Percentiles rank a stretch among this genome's conserved stretches.
Conservation (phyloP, 2,888 invertebrate genomes). For the Aproaerema taeniolella region DNA sequence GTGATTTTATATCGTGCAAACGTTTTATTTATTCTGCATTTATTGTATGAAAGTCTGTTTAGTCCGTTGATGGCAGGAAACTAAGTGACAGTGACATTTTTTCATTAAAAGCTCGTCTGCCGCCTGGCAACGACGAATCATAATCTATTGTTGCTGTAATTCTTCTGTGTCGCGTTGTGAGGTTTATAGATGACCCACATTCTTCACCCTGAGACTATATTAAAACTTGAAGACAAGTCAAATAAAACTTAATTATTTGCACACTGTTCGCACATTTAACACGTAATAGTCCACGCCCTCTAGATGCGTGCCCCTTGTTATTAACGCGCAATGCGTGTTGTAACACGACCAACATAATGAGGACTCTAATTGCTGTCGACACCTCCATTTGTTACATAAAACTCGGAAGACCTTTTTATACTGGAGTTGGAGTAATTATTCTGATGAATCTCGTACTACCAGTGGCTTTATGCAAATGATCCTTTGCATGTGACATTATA, state of each 20-base stretch:
- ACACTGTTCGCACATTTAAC: conserved; percentile 35
- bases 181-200: conserved; percentile 30
- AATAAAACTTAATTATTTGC: conserved; percentile 33
- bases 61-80: conserved; percentile 42
- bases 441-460: conserved; percentile 30
- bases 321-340: conserved; percentile 36
- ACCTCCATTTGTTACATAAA: conserved; percentile 9
- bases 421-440: conserved; percentile 30
- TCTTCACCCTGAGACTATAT: conserved; percentile 30
- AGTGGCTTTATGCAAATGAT: conserved; percentile 30
- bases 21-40: background rate
- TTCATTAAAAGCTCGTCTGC: conserved; percentile 52
- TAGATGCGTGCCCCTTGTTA: conserved; percentile 37
- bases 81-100: conserved; percentile 46
- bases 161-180: conserved; percentile 27
- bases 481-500: conserved; percentile 27
- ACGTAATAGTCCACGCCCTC: conserved; percentile 35
- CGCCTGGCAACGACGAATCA: conserved; percentile 44
- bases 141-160: conserved; percentile 47
- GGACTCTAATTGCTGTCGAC: conserved; percentile 27
- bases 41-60: conserved; percentile 26
- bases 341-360: conserved; percentile 27
- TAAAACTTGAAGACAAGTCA: conserved; percentile 30
- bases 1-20: conserved; percentile 7
- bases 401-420: conserved; percentile 17